Evolutionary conservation across 2,113 vertebrate species (phyloP), one percentile per base, ranked within the genome.

Genomic region (Carettochelys insculpta): DNA sequence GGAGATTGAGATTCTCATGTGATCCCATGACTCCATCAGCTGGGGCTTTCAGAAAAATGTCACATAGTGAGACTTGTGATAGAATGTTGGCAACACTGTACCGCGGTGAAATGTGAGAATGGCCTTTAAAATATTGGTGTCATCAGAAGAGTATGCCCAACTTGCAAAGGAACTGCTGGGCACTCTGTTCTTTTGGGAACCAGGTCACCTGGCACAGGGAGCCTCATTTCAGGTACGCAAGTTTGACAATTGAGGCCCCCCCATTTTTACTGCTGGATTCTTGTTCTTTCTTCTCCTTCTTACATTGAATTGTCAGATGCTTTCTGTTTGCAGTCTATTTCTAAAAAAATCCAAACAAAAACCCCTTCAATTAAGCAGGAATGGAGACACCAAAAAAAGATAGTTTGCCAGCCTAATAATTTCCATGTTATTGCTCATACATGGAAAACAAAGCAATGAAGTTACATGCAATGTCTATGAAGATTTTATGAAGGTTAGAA

Each of bases 141-240:
- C 27, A 86, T 13, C 50, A 61, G 34, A 83, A 52, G 0, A 0
- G 25, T 13, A 68, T 82, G 2, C 3, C 2, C 20, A 16, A 0
- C 65, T 88, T 52, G 5, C 51, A 20, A 14, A 1, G 0, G 25
- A 87, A 20, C 0, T 4, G 7, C 25, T 48, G 16, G 34, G 7
- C 50, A 8, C 81, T 19, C 20, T 81, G 52, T 10, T 34, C 2
- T 81, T 81, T 31, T 11, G 80, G 82, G 86, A 5, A 4, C 14
- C 43, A 93, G 14, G 54, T 27, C 54, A 56, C 54, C 54, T 56
- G 50, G 14, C 41, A 2, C 5, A 1, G 43, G 25, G 54, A 52
- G 4, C 3, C 5, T 52, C 71, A 0, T 9, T 84, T 94, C 88
- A 85, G 77, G 7, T 52, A 54, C 3, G 7, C 4, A 41, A 13